Percentiles rank a stretch among this genome's conserved stretches.
phyloP scores from a whole-genome alignment of 2,888 invertebrate species.

The Coenonympha arcania region DNA sequence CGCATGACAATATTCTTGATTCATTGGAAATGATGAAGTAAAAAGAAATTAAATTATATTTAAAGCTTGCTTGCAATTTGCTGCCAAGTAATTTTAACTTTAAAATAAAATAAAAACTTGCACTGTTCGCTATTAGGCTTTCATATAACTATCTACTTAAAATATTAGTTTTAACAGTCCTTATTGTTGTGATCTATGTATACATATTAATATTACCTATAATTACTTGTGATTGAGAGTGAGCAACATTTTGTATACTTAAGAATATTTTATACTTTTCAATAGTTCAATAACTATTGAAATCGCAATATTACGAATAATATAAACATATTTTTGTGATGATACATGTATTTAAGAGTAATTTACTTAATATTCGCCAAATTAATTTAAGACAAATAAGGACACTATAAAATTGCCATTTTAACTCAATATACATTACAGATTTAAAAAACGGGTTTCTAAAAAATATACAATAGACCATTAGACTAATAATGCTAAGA shows the following conservation, averaged over 20 bases:
- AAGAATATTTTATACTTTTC: conserved; percentile 14
- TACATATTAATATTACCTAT: conserved; percentile 22
- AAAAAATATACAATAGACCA: too few species aligned
- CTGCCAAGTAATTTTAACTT: background rate
- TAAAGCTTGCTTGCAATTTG: too few species aligned
- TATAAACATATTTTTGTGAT: conserved; percentile 4
- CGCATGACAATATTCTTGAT: too few species aligned
- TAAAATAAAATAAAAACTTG: background rate
- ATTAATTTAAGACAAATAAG: too few species aligned
- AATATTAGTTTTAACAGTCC: conserved; percentile 20
- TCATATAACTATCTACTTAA: conserved; percentile 16
- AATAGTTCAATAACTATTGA: too few species aligned
- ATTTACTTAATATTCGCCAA: too few species aligned
- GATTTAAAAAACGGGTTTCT: too few species aligned
- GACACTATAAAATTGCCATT: too few species aligned
- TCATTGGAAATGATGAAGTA: too few species aligned
- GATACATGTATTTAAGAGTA: background rate
- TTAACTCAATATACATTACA: too few species aligned
- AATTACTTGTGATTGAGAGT: conserved; percentile 24
- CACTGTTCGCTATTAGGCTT: conserved; percentile 9
- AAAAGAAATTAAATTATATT: too few species aligned
- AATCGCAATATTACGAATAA: background rate
- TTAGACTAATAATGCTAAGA: too few species aligned
- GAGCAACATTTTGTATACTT: conserved; percentile 23
- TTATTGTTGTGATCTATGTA: conserved; percentile 25